phyloP scores from a whole-genome alignment of 1,140 invertebrate genomes.

The Drosophila tsacasi region DNA sequence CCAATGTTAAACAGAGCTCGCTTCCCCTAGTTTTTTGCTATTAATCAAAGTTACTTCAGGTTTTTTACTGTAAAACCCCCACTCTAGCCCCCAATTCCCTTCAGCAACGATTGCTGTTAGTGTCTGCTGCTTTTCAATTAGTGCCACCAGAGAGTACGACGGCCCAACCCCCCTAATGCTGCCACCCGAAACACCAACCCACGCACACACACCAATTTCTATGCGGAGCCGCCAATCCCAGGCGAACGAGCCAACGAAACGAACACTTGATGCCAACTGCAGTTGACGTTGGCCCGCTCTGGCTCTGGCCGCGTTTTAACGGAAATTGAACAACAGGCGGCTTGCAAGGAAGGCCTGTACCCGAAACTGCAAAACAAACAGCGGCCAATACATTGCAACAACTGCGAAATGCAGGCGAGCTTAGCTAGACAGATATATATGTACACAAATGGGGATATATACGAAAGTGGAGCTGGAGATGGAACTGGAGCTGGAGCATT shows the following conservation, averaged over 20 bases:
- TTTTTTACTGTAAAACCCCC: conserved; percentile 40
- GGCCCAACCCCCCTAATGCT: conserved; percentile 3
- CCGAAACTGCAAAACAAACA: conserved; percentile 59
- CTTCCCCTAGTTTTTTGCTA: background rate
- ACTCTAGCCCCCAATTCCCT: conserved; percentile 3
- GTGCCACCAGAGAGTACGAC: conserved; percentile 58
- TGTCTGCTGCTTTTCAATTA: conserved; percentile 80
- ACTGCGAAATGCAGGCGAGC: conserved; percentile 62
- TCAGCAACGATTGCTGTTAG: conserved; percentile 43
- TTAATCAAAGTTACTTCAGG: conserved; percentile 21
- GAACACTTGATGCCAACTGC: conserved; percentile 70
- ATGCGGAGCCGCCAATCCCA: conserved; percentile 34
- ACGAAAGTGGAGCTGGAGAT: background rate
- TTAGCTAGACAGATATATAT: conserved; percentile 44
- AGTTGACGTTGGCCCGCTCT: conserved; percentile 64
- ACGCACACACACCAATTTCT: conserved; percentile 50
- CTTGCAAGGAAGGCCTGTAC: conserved; percentile 60
- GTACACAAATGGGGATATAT: background rate
- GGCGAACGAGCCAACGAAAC: conserved; percentile 49
- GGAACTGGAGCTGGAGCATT: conserved; percentile 25
- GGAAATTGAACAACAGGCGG: conserved; percentile 79
- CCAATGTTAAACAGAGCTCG: rapidly evolving
- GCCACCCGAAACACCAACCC: conserved; percentile 12
- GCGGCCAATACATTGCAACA: conserved; percentile 60
- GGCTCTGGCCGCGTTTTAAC: conserved; percentile 63